Evolutionary conservation across 2,797 vertebrate genomes (phyloP).

Genomic region (Caiman crocodilus): DNA sequence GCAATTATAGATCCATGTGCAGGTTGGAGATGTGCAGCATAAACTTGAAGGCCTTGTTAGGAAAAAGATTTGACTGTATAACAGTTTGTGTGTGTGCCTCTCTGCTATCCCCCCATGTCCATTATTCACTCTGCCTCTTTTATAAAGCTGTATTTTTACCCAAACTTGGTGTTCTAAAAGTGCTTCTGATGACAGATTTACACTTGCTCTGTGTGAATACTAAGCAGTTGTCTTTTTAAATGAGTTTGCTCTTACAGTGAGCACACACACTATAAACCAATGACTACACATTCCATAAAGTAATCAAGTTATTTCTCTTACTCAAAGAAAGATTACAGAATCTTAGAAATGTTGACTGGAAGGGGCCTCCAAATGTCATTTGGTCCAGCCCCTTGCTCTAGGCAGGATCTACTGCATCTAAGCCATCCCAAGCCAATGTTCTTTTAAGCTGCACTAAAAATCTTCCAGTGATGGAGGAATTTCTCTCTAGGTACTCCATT

Average conservation of each 20-base stretch:
- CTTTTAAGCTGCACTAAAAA: too few relatives aligned
- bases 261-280: neutral
- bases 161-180: too few relatives aligned
- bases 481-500: too few relatives aligned
- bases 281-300: neutral
- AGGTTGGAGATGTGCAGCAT: neutral
- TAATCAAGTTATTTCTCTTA: neutral
- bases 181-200: neutral
- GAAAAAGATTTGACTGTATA: neutral
- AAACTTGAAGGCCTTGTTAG: neutral
- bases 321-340: too few relatives aligned
- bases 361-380: too few relatives aligned
- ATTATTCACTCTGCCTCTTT: accelerated
- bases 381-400: too few relatives aligned
- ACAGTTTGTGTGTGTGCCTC: neutral
- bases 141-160: neutral
- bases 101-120: neutral
- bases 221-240: neutral
- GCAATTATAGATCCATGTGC: neutral
- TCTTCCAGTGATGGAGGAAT: too few relatives aligned
- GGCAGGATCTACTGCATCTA: too few relatives aligned
- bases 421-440: too few relatives aligned
- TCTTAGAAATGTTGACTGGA: too few relatives aligned
- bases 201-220: neutral
- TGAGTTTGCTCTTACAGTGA: neutral